Evolutionary conservation across 2,113 vertebrate genomes (phyloP).

Genomic region (Uropsilus gracilis): DNA sequence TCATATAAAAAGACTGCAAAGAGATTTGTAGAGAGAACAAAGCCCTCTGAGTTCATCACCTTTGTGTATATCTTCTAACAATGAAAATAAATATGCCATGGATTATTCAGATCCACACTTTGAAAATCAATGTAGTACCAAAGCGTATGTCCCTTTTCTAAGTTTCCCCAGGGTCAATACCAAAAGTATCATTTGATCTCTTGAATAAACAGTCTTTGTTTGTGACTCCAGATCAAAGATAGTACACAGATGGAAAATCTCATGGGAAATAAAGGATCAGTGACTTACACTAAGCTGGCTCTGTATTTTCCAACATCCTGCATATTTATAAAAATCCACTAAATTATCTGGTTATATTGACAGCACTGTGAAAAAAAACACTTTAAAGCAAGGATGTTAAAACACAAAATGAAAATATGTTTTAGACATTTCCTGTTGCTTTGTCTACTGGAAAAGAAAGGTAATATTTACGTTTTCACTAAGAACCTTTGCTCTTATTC

Average conservation of each 20-base stretch:
- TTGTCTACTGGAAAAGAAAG: neutral
- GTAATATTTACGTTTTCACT: neutral
- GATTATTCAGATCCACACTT: slow-evolving; percentile 77
- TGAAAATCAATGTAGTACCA: slow-evolving; percentile 74
- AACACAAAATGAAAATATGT: neutral
- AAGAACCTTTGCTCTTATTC: neutral
- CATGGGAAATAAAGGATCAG: slow-evolving; percentile 54
- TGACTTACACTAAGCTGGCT: slow-evolving; percentile 57
- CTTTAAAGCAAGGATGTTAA: neutral
- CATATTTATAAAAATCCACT: slow-evolving; percentile 30
- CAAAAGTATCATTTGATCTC: slow-evolving; percentile 77
- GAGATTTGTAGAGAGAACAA: slow-evolving; percentile 59
- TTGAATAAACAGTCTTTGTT: slow-evolving; percentile 76
- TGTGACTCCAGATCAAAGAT: slow-evolving; percentile 76
- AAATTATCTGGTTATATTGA: slow-evolving; percentile 47
- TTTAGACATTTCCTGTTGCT: neutral
- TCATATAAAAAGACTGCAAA: neutral
- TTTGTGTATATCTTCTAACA: slow-evolving; percentile 25
- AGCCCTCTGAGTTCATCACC: slow-evolving; percentile 47
- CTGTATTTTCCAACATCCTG: slow-evolving; percentile 49
- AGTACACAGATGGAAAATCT: slow-evolving; percentile 64
- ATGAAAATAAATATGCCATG: slow-evolving; percentile 70
- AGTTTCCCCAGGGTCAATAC: slow-evolving; percentile 57
- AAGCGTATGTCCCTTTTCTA: slow-evolving; percentile 68
- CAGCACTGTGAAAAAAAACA: slow-evolving; percentile 32